Evolutionary conservation across 92 coral and sea anemone genomes (phyloP).

Genomic region (Phenganax marumi): DNA sequence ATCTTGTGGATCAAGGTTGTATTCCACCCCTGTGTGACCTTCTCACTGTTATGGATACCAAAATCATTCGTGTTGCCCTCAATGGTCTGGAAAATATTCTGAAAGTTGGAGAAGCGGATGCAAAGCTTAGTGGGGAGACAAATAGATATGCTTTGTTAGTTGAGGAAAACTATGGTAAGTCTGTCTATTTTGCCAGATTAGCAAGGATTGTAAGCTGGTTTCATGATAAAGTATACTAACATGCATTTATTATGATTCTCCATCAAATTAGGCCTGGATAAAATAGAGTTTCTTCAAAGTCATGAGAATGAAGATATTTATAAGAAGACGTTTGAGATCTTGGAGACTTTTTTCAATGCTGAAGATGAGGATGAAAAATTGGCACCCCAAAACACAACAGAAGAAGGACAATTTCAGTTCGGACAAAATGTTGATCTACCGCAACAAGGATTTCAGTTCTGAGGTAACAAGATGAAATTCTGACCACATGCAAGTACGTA

Average conservation of each 20-base stretch:
- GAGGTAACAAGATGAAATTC: neutral
- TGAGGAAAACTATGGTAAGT: slow-evolving; percentile 92
- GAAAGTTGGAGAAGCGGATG: slow-evolving; percentile 74
- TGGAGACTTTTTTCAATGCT: slow-evolving; percentile 85
- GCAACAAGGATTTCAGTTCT: slow-evolving; percentile 85
- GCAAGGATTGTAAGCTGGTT: neutral
- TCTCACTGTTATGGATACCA: slow-evolving; percentile 86
- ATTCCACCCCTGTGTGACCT: slow-evolving; percentile 90
- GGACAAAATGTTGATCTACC: slow-evolving; percentile 76
- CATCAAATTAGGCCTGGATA: slow-evolving; percentile 74
- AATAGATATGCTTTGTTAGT: slow-evolving; percentile 88
- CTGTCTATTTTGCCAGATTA: neutral
- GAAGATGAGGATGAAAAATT: slow-evolving; percentile 95
- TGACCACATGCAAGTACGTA: neutral
- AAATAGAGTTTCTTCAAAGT: slow-evolving; percentile 96
- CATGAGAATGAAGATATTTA: slow-evolving; percentile 98
- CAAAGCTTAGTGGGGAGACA: slow-evolving; percentile 61
- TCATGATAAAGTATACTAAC: neutral
- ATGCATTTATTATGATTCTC: neutral
- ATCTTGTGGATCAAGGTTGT: slow-evolving; percentile 89
- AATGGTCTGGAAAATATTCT: slow-evolving; percentile 92
- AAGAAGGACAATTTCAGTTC: slow-evolving; percentile 82
- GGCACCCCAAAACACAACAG: slow-evolving; percentile 71
- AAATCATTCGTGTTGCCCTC: slow-evolving; percentile 93
- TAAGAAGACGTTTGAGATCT: slow-evolving; percentile 91